Evolutionary conservation across 2,797 vertebrate species (phyloP).

Genomic region (Streptopelia turtur): DNA sequence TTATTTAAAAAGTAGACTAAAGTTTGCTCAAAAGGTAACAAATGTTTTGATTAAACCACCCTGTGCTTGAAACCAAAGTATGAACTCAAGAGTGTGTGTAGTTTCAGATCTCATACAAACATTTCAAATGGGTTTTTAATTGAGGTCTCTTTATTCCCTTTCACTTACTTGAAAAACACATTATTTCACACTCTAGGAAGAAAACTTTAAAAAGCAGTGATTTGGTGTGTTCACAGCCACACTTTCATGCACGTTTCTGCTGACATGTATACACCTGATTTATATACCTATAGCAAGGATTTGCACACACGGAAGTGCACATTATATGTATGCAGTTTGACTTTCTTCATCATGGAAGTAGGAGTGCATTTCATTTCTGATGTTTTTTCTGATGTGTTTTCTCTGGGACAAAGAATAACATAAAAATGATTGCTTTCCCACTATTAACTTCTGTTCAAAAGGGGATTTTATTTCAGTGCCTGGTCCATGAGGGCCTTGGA

Average conservation of each 20-base stretch:
- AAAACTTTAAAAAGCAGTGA: not conserved
- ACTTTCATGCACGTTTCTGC: not conserved
- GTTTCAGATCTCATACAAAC: not conserved
- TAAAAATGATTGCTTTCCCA: not conserved
- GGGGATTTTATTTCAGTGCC: not conserved
- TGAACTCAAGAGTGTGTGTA: not conserved
- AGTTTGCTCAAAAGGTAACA: conserved; percentile 26
- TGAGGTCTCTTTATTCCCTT: not conserved
- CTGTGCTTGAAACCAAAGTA: not conserved
- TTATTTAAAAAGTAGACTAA: not conserved
- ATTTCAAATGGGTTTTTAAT: conserved; percentile 22
- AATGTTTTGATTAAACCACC: conserved; percentile 36
- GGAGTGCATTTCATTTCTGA: not conserved
- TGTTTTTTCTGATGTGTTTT: not conserved
- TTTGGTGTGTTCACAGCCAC: fast-evolving
- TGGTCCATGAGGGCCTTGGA: not conserved
- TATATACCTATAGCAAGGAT: not conserved
- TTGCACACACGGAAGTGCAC: fast-evolving
- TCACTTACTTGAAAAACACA: not conserved
- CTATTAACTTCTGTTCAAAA: not conserved
- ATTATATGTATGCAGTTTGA: fast-evolving
- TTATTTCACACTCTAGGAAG: not conserved
- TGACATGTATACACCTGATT: not conserved
- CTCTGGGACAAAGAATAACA: not conserved
- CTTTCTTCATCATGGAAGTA: not conserved